phyloP scores from a whole-genome alignment of 2,113 vertebrate species.

The Sminthopsis crassicaudata region DNA sequence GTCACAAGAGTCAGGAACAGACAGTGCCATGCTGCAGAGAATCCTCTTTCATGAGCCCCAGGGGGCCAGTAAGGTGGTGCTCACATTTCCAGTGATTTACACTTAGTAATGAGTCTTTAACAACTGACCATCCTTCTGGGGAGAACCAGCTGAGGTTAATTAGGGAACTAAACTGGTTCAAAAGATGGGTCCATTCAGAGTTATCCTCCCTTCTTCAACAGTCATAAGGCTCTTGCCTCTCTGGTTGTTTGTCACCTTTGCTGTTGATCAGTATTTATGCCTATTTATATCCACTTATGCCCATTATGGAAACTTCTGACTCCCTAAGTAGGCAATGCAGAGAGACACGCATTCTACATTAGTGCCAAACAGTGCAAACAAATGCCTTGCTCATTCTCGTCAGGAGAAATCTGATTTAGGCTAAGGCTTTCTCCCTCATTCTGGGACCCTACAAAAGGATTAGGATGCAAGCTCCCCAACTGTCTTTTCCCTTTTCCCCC shows the following conservation, averaged over 20 bases:
- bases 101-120: background rate
- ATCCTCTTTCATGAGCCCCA: background rate
- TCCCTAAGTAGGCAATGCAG: background rate
- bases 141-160: conserved; percentile 16
- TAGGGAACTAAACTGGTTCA: background rate
- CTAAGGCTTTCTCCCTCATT: background rate
- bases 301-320: background rate
- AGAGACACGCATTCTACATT: background rate
- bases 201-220: too few species aligned
- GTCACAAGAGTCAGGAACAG: background rate
- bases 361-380: background rate
- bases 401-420: background rate
- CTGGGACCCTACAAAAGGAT: background rate
- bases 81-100: background rate
- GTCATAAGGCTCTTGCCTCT: background rate
- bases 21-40: background rate
- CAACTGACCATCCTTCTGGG: background rate
- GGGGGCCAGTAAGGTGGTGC: background rate
- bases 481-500: background rate
- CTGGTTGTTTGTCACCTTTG: background rate
- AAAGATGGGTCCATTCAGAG: background rate
- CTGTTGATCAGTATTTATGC: background rate
- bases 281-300: background rate
- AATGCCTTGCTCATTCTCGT: background rate
- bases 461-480: background rate